Base-by-base conservation (phyloP, 1,140 invertebrate species). In the Hylyphantes graminicola region DNA sequence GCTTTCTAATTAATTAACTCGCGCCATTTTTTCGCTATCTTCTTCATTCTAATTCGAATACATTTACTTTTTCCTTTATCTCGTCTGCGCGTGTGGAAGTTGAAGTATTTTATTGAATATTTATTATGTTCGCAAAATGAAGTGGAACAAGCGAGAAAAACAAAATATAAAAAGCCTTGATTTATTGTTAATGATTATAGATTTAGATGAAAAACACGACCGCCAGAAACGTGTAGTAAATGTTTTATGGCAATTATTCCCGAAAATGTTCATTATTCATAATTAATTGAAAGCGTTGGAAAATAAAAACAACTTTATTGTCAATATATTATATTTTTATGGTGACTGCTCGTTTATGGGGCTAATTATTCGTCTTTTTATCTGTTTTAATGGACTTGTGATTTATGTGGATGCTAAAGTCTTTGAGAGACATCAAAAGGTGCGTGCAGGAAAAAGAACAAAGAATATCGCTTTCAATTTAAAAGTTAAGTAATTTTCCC, bases 161-260 rank as follows among this genome's bases (percentile, higher is more conserved):
- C 12, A 54, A 64, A 55, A 35, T 15, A 65, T 12, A 74, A 68
- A 64, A 64, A 48, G 19, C 9, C 53, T 82, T 82, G 80, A 82
- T 82, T 82, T 82, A 82, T 82, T 74, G 80, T 82, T 82, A 82
- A 82, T 82, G 80, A 82, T 82, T 82, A 82, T 82, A 82, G 80
- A 82, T 82, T 82, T 82, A 74, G 80, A 74, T 82, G 70, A 74
- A 82, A 82, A 82, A 82, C 80, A 82, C 65, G 80, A 74, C 80
- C 17, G 57, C 55, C 50, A 12, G 68, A 82, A 65, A 54, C 68
- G 65, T 82, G 70, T 74, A 82, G 70, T 65, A 64, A 82, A 82
- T 82, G 80, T 82, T 82, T 82, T 74, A 82, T 74, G 80, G 80
- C 80, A 82, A 82, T 82, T 82, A 82, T 82, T 82, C 70, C 67